phyloP scores from a whole-genome alignment of 1,140 invertebrate species.

The Pogonus chalceus region DNA sequence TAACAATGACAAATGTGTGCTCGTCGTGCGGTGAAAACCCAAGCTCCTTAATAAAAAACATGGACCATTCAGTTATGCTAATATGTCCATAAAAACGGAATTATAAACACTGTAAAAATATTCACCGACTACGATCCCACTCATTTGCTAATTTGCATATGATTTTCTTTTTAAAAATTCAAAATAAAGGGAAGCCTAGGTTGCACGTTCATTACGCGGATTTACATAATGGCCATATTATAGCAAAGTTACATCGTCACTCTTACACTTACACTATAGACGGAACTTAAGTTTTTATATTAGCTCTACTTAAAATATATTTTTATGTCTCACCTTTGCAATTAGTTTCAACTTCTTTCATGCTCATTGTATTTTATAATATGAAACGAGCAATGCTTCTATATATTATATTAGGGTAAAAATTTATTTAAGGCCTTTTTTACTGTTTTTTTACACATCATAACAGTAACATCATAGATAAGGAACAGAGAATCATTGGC shows the following conservation, averaged over 20 bases:
- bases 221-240: slow-evolving; percentile 13
- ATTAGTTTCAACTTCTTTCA: too few species aligned
- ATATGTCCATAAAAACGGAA: slow-evolving; percentile 8
- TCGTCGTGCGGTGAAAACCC: not conserved
- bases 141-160: slow-evolving; percentile 14
- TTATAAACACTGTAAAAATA: slow-evolving; percentile 13
- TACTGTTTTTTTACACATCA: too few species aligned
- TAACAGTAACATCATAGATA: too few species aligned
- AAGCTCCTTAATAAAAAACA: slow-evolving; percentile 4
- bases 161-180: slow-evolving; percentile 9
- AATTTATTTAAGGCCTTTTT: too few species aligned
- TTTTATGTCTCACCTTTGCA: too few species aligned
- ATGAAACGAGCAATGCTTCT: too few species aligned
- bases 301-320: too few species aligned
- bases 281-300: too few species aligned
- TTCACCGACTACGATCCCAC: slow-evolving; percentile 5
- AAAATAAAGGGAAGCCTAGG: slow-evolving; percentile 8
- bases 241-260: slow-evolving; percentile 6
- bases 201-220: slow-evolving; percentile 5
- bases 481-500: too few species aligned
- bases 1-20: not conserved
- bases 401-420: too few species aligned
- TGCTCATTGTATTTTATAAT: too few species aligned
- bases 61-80: slow-evolving; percentile 10
- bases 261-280: slow-evolving; percentile 1